Base-by-base conservation (phyloP, 1,140 invertebrate genomes). In the Rhyzopertha dominica region DNA sequence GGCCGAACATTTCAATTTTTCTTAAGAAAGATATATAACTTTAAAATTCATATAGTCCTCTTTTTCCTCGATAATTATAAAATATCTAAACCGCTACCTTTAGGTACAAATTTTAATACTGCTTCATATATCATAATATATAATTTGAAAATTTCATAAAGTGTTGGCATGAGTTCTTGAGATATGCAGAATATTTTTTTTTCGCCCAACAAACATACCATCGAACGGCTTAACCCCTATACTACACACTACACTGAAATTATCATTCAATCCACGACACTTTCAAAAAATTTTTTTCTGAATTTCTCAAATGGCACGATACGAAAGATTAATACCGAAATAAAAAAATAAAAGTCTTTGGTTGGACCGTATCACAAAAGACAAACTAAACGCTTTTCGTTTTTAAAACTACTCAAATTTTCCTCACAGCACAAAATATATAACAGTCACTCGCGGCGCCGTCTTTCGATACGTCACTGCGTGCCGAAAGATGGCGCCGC, bases 91-190 rank as follows among this genome's bases (percentile, higher is more conserved):
- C 43, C 54, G 51, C 63, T 66, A 66, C 63, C 58, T 56, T 61
- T 64, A 66, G 63, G 62, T 66, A 66, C 63, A 61, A 64, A 63
- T 66, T 62, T 62, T 66, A 66, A 65, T 66, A 66, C 62, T 66
- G 62, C 54, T 59, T 51, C 31, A 34, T 34, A 7, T 19, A 34
- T 18, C 31, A 31, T 31, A 7, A 13, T 31, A n/a, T 31, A 5
- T 16, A 34, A 2, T 9, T 7, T 18, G n/a, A 26, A n/a, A 8
- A 8, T n/a, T 26, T 8, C 24, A 26, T 26, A 26, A n/a, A 26
- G n/a, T 8, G 7, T 26, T 8, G n/a, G 7, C 7, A 26, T n/a
- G n/a, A 26, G 7, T 26, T 7, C n/a, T 26, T 8, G n/a, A 26
- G 24, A n/a, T n/a, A n/a, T 26, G 24, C n/a, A 26, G 24, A 26